A percentile compares a stretch with the other conserved stretches of the same genome.
Conservation (phyloP, 2,797 vertebrate species). For the Rhadinocentrus ornatus region DNA sequence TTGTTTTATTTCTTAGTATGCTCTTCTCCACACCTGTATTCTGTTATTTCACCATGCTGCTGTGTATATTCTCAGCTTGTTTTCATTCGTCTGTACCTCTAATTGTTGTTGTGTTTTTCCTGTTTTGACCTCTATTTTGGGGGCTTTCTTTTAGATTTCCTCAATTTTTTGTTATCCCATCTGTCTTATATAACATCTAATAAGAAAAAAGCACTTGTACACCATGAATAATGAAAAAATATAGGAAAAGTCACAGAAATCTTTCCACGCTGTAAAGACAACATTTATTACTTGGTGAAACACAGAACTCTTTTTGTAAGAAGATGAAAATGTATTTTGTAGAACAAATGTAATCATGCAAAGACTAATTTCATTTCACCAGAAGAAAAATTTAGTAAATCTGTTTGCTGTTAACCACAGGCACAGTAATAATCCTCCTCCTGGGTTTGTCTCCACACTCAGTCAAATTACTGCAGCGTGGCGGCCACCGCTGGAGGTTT, state of each 20-base stretch:
- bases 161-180: neutral
- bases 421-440: constrained; percentile 19
- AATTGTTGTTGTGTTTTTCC: no score
- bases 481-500: constrained; percentile 1
- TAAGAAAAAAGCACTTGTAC: neutral
- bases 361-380: constrained; percentile 21
- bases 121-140: no score
- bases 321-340: constrained; percentile 1
- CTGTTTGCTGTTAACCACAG: constrained; percentile 13
- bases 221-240: neutral
- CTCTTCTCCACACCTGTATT: no score
- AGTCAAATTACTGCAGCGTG: neutral
- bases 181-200: neutral
- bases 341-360: constrained; percentile 13
- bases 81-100: no score
- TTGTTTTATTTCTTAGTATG: no score
- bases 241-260: constrained; percentile 2
- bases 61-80: no score
- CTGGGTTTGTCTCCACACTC: constrained; percentile 3
- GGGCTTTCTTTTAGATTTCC: neutral
- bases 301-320: constrained; percentile 3
- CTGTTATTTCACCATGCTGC: no score
- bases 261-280: neutral
- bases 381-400: constrained; percentile 13
- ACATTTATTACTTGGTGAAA: constrained; percentile 2